phyloP scores from a whole-genome alignment of 2,888 invertebrate genomes.

The Cyclophora albipunctata region DNA sequence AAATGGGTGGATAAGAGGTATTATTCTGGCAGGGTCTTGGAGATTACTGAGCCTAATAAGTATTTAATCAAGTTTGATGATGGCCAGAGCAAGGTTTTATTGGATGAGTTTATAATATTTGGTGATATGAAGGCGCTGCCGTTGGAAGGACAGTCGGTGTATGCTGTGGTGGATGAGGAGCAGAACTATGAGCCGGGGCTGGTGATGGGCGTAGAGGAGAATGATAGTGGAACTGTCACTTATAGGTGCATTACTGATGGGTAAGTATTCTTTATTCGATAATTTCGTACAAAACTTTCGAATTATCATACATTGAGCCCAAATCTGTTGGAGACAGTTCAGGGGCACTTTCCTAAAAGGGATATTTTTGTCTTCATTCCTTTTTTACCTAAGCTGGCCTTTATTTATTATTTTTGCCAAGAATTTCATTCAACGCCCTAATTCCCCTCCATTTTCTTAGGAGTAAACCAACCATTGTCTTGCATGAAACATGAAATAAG shows the following conservation, averaged over 20 bases:
- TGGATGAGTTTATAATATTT: slow-evolving; percentile 78
- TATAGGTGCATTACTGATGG: slow-evolving; percentile 69
- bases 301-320: not conserved
- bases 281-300: not conserved
- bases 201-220: slow-evolving; percentile 63
- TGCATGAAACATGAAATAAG: no score
- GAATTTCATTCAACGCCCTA: no score
- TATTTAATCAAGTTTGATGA: slow-evolving; percentile 79
- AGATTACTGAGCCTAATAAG: slow-evolving; percentile 74
- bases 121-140: slow-evolving; percentile 68
- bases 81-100: slow-evolving; percentile 73
- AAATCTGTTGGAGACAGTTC: no score
- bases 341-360: no score
- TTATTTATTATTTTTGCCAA: no score
- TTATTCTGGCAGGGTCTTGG: slow-evolving; percentile 77
- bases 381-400: no score
- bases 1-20: slow-evolving; percentile 82
- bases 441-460: no score
- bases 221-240: slow-evolving; percentile 56
- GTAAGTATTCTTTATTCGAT: slow-evolving; percentile 31
- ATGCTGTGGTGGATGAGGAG: slow-evolving; percentile 70
- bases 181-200: slow-evolving; percentile 73
- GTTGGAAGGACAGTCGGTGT: slow-evolving; percentile 70
- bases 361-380: no score
- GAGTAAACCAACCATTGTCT: no score